Base-by-base conservation (phyloP, 30 jellyfish, hydroid and myxozoan species). In the Aurelia sp. region DNA sequence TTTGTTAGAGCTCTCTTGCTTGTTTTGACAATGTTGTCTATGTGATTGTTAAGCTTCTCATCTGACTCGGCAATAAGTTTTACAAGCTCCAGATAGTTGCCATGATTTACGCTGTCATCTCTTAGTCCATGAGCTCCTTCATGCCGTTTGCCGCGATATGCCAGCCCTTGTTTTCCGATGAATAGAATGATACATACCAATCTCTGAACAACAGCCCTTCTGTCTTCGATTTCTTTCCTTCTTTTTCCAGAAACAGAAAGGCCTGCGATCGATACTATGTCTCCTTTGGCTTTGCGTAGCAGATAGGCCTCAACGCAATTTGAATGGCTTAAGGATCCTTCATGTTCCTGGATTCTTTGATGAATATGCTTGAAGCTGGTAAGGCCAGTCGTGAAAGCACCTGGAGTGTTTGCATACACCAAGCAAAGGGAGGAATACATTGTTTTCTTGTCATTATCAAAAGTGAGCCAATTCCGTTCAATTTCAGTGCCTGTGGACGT, bases 381-480 rank as follows among this genome's bases (percentile, higher is more conserved):
- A 15, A 60, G 88, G 13, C 88, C 88, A 53, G 57, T 27, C 8
- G 18, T 53, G 38, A 77, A 58, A 10, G 38, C 79, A 75, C 79
- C 19, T 24, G 71, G 72, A 53, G 24, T 20, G 75, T 75, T 75
- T 78, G 72, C 18, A 59, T 77, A 77, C 55, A 78, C 88, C 17
- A 77, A 62, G 88, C 88, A 77, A 53, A 77, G 35, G 84, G 78
- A 40, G 90, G 84, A 80, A 21, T 80, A 47, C 58, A 80, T 67
- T 18, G 57, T 22, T 48, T 63, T 35, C 47, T 55, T 22, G 19
- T 44, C 57, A 35, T 61, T 80, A 22, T 80, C 33, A 47, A 80
- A 80, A 80, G 90, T 80, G 85, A 80, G 71, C 82, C 90, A 80
- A 38, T 48, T 72, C 41, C 84, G 63, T 60, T 80, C 76, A 18